A percentile compares a stretch with the other conserved stretches of the same genome.
phyloP scores from a whole-genome alignment of 2,888 invertebrate genomes.

The Polietes domitor region DNA sequence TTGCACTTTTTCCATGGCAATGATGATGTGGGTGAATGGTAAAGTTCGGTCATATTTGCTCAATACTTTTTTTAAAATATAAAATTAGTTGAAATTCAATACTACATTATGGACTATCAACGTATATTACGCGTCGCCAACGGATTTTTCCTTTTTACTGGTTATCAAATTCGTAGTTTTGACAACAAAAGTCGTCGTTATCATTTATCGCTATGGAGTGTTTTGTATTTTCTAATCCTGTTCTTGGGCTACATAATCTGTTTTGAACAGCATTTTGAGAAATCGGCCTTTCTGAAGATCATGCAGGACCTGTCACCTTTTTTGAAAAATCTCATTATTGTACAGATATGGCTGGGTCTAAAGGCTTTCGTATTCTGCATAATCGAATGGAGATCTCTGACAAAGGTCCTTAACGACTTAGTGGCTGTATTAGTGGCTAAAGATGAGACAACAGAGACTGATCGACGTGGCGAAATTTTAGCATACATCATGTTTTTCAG shows the following conservation, averaged over 20 bases:
- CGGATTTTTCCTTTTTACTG: constrained; percentile 67
- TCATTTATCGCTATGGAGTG: constrained; percentile 66
- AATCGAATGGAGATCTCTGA: constrained; percentile 69
- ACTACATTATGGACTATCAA: constrained; percentile 69
- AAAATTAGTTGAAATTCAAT: constrained; percentile 1
- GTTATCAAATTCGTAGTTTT: constrained; percentile 71
- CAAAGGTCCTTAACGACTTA: constrained; percentile 69
- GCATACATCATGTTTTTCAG: constrained; percentile 71
- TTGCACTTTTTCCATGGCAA: not conserved
- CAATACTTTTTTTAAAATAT: not conserved
- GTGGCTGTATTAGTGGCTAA: constrained; percentile 55
- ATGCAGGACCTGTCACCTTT: constrained; percentile 74
- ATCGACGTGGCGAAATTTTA: constrained; percentile 59
- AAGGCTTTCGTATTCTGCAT: constrained; percentile 72
- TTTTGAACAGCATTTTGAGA: constrained; percentile 74
- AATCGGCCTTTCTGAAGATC: constrained; percentile 70
- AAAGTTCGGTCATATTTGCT: constrained; percentile 4
- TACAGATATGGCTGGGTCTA: constrained; percentile 73
- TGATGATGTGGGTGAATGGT: not conserved
- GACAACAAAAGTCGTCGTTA: constrained; percentile 65
- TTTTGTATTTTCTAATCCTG: constrained; percentile 67
- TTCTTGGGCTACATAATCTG: constrained; percentile 70
- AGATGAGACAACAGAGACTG: constrained; percentile 28
- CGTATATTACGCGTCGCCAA: constrained; percentile 71
- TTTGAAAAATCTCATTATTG: constrained; percentile 70